Evolutionary conservation across 2,888 invertebrate species (phyloP), one percentile per base, ranked within the genome.

Genomic region (Ophioninae sp.): DNA sequence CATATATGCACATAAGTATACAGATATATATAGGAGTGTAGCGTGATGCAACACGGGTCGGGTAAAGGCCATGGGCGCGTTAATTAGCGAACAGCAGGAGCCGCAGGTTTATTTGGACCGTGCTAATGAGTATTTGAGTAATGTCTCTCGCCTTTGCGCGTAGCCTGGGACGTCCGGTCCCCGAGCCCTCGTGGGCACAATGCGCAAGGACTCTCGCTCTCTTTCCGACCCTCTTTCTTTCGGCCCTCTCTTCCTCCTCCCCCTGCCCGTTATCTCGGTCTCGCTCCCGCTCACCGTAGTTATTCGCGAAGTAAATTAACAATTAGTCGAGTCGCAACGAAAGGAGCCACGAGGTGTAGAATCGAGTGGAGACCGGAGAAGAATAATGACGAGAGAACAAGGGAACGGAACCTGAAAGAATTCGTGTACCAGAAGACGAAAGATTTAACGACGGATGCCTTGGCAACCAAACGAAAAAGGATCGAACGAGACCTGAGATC

Each of bases 111-210:
- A 91, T 91, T 90, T 90, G 89, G 89, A 88, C 87, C 90, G 88
- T 87, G 89, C 90, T 91, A 91, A 91, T 91, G 91, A 91, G 90
- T 91, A 90, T 91, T 91, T 91, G 90, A 91, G 88, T 91, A 90
- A 91, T 91, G 90, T 88, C 89, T 87, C 87, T 88, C 82, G 83
- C 83, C 87, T 80, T 74, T 75, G 80, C 83, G 83, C 79, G 81
- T 86, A 79, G 23, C 64, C 62, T 65, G 82, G 68, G 79, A 82
- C 85, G 76, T 86, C 85, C 79, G 62, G 85, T 85, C 76, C 81
- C 23, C 73, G 68, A 69, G 56, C 41, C 67, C 74, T 64, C 77
- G 72, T 13, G 79, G 64, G 67, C 61, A 79, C 83, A 79, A 69
- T 83, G 69, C 77, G 75, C 75, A 57, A 70, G 79, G 81, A 77